Conservation (phyloP, 2,797 vertebrate species). For the Triplophysa yarkandensis region DNA sequence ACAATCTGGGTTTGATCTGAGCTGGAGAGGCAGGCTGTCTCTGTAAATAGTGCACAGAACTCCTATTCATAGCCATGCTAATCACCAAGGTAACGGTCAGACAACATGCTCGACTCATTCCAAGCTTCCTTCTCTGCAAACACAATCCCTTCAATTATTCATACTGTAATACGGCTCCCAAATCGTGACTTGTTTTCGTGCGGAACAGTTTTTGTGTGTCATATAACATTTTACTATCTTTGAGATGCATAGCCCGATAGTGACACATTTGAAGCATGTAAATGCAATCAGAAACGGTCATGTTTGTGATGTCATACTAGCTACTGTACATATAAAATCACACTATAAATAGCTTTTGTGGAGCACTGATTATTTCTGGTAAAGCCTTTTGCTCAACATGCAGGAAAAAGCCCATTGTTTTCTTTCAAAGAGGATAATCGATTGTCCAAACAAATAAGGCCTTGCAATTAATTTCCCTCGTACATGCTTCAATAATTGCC, state of each 20-base stretch:
- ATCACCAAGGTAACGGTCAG: slow-evolving; percentile 51
- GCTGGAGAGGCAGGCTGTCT: slow-evolving; percentile 16
- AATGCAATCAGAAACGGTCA: neutral
- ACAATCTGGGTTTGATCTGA: slow-evolving; percentile 22
- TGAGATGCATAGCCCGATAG: no score
- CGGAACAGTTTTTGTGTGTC: neutral
- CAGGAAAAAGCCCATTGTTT: slow-evolving; percentile 40
- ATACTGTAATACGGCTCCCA: slow-evolving; percentile 28
- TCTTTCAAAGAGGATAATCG: slow-evolving; percentile 42
- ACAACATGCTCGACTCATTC: slow-evolving; percentile 38
- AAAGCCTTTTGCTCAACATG: slow-evolving; percentile 24
- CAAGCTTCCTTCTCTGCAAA: slow-evolving; percentile 22
- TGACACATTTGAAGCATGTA: no score
- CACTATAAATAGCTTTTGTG: slow-evolving; percentile 23
- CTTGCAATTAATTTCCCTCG: slow-evolving; percentile 41
- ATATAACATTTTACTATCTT: no score
- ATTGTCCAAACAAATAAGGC: slow-evolving; percentile 42
- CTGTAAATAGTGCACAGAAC: slow-evolving; percentile 46
- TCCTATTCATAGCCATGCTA: slow-evolving; percentile 52
- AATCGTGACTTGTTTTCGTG: neutral
- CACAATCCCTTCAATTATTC: slow-evolving; percentile 39
- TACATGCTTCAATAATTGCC: slow-evolving; percentile 42
- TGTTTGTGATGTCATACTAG: slow-evolving; percentile 11
- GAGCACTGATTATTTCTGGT: slow-evolving; percentile 36
- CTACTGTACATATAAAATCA: slow-evolving; percentile 2